These are phyloP conservation scores for Coccyzus lansbergi DNA, from an alignment of 2,797 vertebrate genomes.

Conservation along the genomic window DNA sequence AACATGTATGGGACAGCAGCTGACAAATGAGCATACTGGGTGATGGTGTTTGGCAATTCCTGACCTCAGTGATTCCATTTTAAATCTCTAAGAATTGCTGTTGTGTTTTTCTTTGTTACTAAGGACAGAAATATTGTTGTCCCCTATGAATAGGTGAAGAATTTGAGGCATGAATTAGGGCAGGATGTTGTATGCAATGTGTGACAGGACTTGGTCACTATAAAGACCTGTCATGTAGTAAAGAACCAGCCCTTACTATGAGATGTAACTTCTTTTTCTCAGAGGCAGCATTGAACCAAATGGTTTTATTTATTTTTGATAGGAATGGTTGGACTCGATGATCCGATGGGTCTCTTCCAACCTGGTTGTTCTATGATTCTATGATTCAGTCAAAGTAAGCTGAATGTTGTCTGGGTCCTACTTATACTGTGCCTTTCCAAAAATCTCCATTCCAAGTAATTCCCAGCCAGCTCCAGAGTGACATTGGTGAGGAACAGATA, in stretches of 20 bases:
- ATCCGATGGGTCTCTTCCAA: too few relatives aligned
- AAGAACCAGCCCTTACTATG: not conserved
- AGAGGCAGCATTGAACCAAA: not conserved
- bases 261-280: not conserved
- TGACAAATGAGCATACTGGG: not conserved
- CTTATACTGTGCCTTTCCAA: not conserved
- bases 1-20: not conserved
- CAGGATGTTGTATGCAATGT: not conserved
- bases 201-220: not conserved
- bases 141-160: not conserved
- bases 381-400: not conserved
- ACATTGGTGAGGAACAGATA: not conserved
- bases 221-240: not conserved
- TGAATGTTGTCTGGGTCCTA: not conserved
- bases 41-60: not conserved
- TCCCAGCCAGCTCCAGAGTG: not conserved
- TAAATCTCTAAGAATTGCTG: not conserved
- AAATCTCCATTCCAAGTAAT: not conserved
- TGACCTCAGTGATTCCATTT: not conserved
- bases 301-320: too few relatives aligned
- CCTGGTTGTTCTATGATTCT: too few relatives aligned
- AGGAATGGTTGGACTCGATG: too few relatives aligned
- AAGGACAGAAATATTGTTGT: not conserved
- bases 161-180: not conserved
- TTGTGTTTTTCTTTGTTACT: not conserved